These are phyloP conservation scores for Cheiracanthium punctorium DNA, from an alignment of 2,888 invertebrate genomes.

Conservation along the genomic window DNA sequence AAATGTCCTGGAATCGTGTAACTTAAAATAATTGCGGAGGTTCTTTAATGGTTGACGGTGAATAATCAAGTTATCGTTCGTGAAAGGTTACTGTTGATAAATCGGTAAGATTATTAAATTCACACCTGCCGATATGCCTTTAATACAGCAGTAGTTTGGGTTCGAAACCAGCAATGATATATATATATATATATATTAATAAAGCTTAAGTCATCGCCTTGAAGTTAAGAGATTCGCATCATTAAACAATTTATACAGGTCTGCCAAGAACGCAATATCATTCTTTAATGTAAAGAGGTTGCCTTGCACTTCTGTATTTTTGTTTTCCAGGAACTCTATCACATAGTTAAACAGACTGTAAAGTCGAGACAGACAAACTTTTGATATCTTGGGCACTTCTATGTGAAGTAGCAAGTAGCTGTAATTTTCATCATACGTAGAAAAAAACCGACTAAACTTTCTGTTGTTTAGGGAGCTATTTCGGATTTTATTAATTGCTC, in stretches of 20 bases:
- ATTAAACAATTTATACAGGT: no score
- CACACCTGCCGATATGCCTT: no score
- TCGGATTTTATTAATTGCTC: conserved; percentile 23
- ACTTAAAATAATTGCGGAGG: background rate
- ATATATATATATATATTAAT: no score
- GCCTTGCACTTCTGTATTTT: background rate
- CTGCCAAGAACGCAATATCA: no score
- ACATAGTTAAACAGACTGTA: background rate
- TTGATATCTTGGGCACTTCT: conserved; percentile 4
- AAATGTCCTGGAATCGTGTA: conserved; percentile 1
- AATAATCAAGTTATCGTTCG: background rate
- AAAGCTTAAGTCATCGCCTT: no score
- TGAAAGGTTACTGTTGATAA: conserved; percentile 1
- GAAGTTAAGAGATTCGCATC: no score
- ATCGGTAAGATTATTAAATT: no score
- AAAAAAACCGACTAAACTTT: no score
- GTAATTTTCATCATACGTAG: no score
- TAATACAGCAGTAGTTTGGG: no score
- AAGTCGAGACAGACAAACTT: conserved; percentile 7
- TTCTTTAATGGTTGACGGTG: conserved; percentile 1
- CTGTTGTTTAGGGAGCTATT: background rate
- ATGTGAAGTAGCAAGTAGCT: background rate
- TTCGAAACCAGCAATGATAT: no score
- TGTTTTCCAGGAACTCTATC: background rate
- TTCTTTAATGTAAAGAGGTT: background rate